Base-by-base conservation (phyloP, 2,888 invertebrate species). In the Andrena chrysosceles region DNA sequence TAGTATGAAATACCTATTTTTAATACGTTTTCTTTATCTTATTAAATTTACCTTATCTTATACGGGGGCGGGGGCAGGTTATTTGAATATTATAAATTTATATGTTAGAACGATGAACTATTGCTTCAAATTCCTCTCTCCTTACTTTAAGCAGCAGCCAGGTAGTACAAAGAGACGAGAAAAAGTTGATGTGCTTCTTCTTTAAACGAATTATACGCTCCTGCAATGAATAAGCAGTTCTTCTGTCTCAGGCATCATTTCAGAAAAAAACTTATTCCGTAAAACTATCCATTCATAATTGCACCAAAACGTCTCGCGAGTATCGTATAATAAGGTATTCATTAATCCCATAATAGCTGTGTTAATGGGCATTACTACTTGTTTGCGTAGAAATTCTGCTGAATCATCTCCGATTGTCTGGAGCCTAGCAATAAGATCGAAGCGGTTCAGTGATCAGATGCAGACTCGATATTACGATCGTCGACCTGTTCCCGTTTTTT, bases 311-410 rank as follows among this genome's bases (percentile, higher is more conserved):
- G n/a, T 23, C 23, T 20, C 31, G 42, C 35, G 31, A 16, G 16
- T 62, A 69, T 59, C 71, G 64, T 35, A 42, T 60, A 71, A 83
- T 66, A 54, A 56, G n/a, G 26, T 42, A 35, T 78, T 85, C 71
- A 72, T 85, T 78, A 76, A 63, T 60, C 68, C n/a, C 7, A 35
- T 64, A 67, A 68, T 81, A 35, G 62, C 31, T 31, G 52, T 7
- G 68, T 48, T 56, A 74, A 73, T 68, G 54, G 49, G 31, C 54
- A 64, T 31, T 54, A 69, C 56, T 26, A 26, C n/a, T 42, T 74
- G 52, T 77, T 69, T 64, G 63, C 49, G 48, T n/a, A 59, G 31
- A 79, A 78, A 81, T 78, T 78, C 66, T 59, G 76, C 76, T 35
- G 29, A 56, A 48, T 86, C 87, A 81, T 72, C 16, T 68, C n/a